Conservation (phyloP, 2,888 invertebrate species). For the Drosophila borealis region DNA sequence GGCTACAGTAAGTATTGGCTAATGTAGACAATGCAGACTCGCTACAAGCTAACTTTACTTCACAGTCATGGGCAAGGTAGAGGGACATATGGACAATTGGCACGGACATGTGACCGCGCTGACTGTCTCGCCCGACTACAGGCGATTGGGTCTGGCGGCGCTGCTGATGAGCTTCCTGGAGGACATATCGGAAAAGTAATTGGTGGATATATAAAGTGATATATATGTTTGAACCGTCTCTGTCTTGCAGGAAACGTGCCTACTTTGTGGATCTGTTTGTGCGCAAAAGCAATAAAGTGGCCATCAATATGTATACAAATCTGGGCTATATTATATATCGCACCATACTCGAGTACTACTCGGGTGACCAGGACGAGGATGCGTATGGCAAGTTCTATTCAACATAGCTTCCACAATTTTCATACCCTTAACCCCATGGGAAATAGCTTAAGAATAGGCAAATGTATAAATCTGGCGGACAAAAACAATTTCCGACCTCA, state of each 20-base stretch:
- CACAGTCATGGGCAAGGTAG: conserved; percentile 99
- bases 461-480: no score
- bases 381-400: conserved; percentile 92
- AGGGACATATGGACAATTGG: conserved; percentile 98
- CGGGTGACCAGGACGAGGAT: conserved; percentile 99
- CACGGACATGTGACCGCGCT: conserved; percentile 99
- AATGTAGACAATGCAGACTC: neutral
- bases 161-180: conserved; percentile 97
- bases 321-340: conserved; percentile 98
- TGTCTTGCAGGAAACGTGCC: conserved; percentile 92
- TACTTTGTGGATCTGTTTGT: conserved; percentile 99
- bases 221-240: neutral
- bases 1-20: conserved; percentile 94
- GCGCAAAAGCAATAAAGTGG: conserved; percentile 97
- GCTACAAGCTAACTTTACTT: no score
- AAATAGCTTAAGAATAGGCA: no score
- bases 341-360: conserved; percentile 98
- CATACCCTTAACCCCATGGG: no score
- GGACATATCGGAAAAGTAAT: conserved; percentile 96
- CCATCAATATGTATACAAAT: conserved; percentile 98
- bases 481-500: no score
- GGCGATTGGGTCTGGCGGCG: conserved; percentile 96
- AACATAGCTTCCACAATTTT: no score
- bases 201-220: neutral
- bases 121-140: conserved; percentile 97